Evolutionary conservation across 1,140 invertebrate genomes (phyloP).

Genomic region (Platorchestia sp.): DNA sequence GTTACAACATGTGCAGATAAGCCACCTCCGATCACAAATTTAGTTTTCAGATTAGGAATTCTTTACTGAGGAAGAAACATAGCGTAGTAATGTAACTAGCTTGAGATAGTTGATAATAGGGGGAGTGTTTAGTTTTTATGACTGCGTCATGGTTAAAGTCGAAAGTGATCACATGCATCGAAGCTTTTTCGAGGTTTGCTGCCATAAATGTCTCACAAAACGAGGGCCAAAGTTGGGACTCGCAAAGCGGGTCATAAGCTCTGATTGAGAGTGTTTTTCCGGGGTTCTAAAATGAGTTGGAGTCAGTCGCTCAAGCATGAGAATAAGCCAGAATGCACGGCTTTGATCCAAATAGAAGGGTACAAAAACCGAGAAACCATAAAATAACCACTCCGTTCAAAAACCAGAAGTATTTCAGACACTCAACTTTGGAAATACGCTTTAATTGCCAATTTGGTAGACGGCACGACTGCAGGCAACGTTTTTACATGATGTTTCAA

Average conservation of each 20-base stretch:
- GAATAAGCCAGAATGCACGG: neutral
- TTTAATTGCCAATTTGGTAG: neutral
- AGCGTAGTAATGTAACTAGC: neutral
- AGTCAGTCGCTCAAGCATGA: neutral
- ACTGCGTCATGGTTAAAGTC: neutral
- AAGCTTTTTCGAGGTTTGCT: neutral
- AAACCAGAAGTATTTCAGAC: neutral
- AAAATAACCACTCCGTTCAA: too few relatives aligned
- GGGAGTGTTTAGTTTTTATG: neutral
- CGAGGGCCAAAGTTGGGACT: neutral
- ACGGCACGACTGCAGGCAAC: neutral
- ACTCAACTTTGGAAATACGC: neutral
- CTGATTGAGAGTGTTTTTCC: neutral
- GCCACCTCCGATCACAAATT: neutral
- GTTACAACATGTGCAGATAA: neutral
- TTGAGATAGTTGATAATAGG: neutral
- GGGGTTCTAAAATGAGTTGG: neutral
- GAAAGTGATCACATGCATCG: neutral
- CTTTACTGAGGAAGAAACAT: neutral
- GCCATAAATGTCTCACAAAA: neutral
- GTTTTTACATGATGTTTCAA: neutral
- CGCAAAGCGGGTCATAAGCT: neutral
- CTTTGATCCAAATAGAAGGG: neutral
- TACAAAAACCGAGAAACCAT: neutral
- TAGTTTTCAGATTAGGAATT: neutral